A percentile compares a stretch with the other conserved stretches of the same genome.
These are phyloP conservation scores for Gambusia holbrooki DNA, from an alignment of 2,113 vertebrate genomes.

Conservation along the genomic window DNA sequence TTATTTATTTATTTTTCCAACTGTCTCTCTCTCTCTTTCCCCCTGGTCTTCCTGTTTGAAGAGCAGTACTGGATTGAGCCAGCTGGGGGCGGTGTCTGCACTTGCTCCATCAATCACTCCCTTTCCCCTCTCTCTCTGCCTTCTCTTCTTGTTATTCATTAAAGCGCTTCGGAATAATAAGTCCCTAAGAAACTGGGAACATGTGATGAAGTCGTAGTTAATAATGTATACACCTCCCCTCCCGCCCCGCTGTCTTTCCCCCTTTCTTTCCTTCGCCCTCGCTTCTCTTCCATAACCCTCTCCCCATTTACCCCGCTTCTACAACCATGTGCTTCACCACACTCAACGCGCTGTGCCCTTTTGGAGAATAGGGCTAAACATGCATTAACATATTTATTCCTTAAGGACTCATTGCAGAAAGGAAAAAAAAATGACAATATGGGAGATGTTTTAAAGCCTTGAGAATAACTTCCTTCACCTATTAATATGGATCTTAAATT, in stretches of 20 bases:
- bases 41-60: conserved; percentile 20
- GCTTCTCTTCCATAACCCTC: conserved; percentile 52
- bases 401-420: conserved; percentile 30
- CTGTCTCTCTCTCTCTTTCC: conserved; percentile 22
- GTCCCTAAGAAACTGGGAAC: conserved; percentile 84
- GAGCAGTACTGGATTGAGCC: conserved; percentile 74
- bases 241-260: conserved; percentile 34
- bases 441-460: conserved; percentile 64
- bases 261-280: conserved; percentile 56
- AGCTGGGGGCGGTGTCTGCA: conserved; percentile 82
- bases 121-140: conserved; percentile 66
- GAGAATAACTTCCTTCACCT: conserved; percentile 68
- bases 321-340: conserved; percentile 46
- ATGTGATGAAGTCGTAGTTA: conserved; percentile 86
- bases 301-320: conserved; percentile 44
- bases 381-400: conserved; percentile 80
- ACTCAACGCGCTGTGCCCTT: conserved; percentile 61
- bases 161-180: conserved; percentile 84
- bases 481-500: conserved; percentile 62
- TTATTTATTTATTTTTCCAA: conserved; percentile 41
- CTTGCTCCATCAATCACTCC: conserved; percentile 80
- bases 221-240: conserved; percentile 80
- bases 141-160: conserved; percentile 84
- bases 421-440: conserved; percentile 58
- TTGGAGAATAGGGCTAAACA: conserved; percentile 74